Conservation (phyloP, 2,113 vertebrate species). For the Telmatochromis sp. region DNA sequence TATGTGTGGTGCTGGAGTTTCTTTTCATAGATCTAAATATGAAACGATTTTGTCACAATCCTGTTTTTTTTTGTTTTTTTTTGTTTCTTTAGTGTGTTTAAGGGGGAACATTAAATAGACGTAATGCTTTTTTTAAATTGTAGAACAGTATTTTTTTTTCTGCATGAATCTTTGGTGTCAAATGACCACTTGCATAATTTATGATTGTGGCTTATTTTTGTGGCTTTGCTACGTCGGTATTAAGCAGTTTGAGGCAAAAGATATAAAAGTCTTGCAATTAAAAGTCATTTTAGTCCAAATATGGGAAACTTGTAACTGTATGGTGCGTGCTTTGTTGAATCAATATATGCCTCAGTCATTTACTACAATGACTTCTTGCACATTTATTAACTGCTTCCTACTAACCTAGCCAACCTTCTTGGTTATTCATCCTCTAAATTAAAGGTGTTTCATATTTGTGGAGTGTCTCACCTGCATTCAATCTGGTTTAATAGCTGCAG, state of each 20-base stretch:
- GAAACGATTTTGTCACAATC: neutral
- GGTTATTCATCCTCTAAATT: neutral
- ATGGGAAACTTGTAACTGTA: neutral
- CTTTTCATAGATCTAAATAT: neutral
- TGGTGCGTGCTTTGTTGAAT: neutral
- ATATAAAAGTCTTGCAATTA: neutral
- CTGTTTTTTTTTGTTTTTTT: neutral
- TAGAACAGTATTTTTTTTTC: neutral
- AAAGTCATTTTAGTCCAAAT: neutral
- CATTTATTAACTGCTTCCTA: neutral
- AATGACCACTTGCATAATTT: neutral
- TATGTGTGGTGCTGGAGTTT: neutral
- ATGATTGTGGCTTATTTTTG: neutral
- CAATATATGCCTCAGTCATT: neutral
- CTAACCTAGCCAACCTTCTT: rapidly evolving
- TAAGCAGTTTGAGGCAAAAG: neutral
- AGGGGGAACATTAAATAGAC: neutral
- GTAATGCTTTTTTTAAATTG: neutral
- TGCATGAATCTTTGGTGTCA: conserved; percentile 34
- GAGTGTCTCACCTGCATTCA: neutral
- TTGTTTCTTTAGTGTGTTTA: neutral
- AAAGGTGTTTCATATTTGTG: neutral
- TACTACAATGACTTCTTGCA: neutral
- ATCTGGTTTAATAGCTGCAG: neutral
- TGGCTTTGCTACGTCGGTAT: neutral